Evolutionary conservation across 2,797 vertebrate species (phyloP).

Genomic region (Pogoniulus pusillus): DNA sequence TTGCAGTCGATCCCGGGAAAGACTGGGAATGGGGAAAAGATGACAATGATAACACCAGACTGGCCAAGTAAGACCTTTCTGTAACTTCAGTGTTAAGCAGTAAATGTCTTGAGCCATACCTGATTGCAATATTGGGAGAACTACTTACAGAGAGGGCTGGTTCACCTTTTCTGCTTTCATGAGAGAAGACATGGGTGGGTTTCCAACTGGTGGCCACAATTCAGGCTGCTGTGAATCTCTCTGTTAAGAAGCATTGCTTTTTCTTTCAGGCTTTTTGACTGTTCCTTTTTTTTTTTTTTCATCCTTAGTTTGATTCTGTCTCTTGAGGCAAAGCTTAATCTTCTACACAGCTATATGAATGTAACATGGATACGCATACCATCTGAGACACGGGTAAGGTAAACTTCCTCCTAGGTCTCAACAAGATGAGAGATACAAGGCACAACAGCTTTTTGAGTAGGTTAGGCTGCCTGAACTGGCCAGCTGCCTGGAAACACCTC

Average conservation of each 20-base stretch:
- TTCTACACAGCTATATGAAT: constrained; percentile 99
- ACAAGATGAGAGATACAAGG: neutral
- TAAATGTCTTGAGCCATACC: neutral
- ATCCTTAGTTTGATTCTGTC: constrained; percentile 93
- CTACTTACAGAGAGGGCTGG: neutral
- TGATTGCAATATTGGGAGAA: neutral
- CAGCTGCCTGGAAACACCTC: neutral
- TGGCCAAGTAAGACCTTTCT: constrained; percentile 89
- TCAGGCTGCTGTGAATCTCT: neutral
- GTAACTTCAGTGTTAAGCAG: neutral
- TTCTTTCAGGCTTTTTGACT: constrained; percentile 4
- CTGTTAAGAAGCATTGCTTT: neutral
- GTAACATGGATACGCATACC: constrained; percentile 99
- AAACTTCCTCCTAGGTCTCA: neutral
- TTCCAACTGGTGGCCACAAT: neutral
- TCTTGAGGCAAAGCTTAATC: constrained; percentile 97
- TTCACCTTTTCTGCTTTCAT: neutral
- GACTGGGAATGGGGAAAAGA: constrained; percentile 99
- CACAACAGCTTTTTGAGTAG: neutral
- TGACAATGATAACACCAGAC: constrained; percentile 92
- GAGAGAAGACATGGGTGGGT: neutral
- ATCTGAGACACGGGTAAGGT: constrained; percentile 98
- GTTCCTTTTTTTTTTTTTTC: constrained; percentile 30
- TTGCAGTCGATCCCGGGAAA: constrained; percentile 95
- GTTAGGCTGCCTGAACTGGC: neutral